phyloP scores from a whole-genome alignment of 1,140 invertebrate genomes.

The Papilio dardanus region DNA sequence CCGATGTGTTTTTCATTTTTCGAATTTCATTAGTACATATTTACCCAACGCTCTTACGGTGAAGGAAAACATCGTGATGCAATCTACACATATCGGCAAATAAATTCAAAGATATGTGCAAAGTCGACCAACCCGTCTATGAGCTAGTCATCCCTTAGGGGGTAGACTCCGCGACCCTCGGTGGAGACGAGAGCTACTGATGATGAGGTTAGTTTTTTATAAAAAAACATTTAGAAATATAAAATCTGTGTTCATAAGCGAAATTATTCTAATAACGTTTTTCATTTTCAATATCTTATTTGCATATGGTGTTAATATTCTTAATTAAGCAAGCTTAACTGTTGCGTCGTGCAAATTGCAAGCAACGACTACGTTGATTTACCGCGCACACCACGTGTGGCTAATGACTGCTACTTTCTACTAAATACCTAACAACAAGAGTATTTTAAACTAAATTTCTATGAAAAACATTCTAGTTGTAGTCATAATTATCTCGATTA shows the following conservation, averaged over 20 bases:
- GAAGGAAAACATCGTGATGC: too few relatives aligned
- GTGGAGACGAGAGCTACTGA: too few relatives aligned
- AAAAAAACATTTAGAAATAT: not conserved
- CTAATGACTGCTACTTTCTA: constrained; percentile 55
- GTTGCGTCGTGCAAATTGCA: constrained; percentile 60
- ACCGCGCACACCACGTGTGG: constrained; percentile 62
- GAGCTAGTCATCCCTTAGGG: too few relatives aligned
- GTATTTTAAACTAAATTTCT: not conserved
- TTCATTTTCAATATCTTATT: not conserved
- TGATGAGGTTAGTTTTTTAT: not conserved
- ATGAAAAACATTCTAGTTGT: not conserved
- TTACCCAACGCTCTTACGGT: too few relatives aligned
- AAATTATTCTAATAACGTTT: not conserved
- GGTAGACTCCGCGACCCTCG: too few relatives aligned
- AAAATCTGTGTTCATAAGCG: not conserved
- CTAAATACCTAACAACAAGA: constrained; percentile 29
- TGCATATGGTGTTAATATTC: constrained; percentile 42
- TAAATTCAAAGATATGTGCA: too few relatives aligned
- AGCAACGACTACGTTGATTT: constrained; percentile 57
- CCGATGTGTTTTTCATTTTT: too few relatives aligned
- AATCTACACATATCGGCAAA: too few relatives aligned
- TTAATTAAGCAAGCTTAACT: constrained; percentile 62
- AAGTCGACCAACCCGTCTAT: too few relatives aligned
- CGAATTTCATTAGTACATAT: too few relatives aligned
- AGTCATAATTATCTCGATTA: too few relatives aligned